Conservation (phyloP, 2,888 invertebrate species). For the Autographa gamma region DNA sequence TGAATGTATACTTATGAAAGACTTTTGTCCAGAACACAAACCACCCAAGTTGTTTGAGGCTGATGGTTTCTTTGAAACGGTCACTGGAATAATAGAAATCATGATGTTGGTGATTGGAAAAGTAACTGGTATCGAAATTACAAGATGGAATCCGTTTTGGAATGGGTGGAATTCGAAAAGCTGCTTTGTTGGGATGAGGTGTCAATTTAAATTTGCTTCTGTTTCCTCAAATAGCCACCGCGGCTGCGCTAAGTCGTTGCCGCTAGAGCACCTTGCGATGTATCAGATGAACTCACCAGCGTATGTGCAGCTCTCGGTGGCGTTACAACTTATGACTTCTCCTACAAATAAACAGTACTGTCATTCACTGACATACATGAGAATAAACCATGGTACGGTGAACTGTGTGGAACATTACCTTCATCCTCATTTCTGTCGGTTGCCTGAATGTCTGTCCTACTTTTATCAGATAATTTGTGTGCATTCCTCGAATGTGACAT, state of each 20-base stretch:
- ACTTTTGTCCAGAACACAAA: slow-evolving; percentile 78
- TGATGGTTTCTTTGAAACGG: slow-evolving; percentile 81
- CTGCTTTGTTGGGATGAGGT: background rate
- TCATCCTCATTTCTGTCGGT: slow-evolving; percentile 71
- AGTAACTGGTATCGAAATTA: background rate
- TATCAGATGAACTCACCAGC: slow-evolving; percentile 72
- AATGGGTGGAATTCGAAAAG: background rate
- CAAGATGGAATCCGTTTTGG: background rate
- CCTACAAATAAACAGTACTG: slow-evolving; percentile 70
- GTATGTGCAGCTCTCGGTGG: slow-evolving; percentile 77
- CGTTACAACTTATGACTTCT: slow-evolving; percentile 71
- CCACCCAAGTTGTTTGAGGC: slow-evolving; percentile 68
- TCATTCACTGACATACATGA: slow-evolving; percentile 32
- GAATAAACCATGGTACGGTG: slow-evolving; percentile 11
- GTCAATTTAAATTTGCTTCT: background rate
- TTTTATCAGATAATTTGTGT: slow-evolving; percentile 81
- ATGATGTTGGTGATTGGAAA: background rate
- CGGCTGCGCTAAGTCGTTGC: background rate
- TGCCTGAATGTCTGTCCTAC: slow-evolving; percentile 70
- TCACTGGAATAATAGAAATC: slow-evolving; percentile 73
- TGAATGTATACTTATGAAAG: slow-evolving; percentile 86
- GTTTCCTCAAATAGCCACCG: background rate
- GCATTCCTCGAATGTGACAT: slow-evolving; percentile 86
- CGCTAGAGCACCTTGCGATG: slow-evolving; percentile 16
- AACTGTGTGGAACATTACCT: slow-evolving; percentile 67